Evolutionary conservation across 2,888 invertebrate genomes (phyloP).

Genomic region (Drosophila lutescens): DNA sequence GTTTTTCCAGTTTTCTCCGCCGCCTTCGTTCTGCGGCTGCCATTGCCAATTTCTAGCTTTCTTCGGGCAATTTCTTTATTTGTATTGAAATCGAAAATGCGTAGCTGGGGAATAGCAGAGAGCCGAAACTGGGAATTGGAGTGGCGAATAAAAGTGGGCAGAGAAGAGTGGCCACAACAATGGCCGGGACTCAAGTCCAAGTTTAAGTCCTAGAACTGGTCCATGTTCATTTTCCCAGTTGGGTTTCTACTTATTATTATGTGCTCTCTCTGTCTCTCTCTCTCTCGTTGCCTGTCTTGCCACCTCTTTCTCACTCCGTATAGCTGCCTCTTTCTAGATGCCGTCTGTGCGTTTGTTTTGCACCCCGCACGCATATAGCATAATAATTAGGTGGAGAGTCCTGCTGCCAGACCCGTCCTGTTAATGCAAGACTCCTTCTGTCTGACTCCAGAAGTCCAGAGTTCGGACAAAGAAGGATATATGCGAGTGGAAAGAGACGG

Average conservation of each 20-base stretch:
- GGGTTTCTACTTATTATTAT: conserved; percentile 57
- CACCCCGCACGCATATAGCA: conserved; percentile 75
- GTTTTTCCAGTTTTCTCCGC: conserved; percentile 47
- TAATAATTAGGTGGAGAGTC: conserved; percentile 76
- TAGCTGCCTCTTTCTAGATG: conserved; percentile 33
- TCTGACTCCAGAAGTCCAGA: conserved; percentile 14
- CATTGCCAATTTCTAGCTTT: conserved; percentile 73
- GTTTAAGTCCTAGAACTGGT: conserved; percentile 31
- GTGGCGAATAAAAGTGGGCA: background rate
- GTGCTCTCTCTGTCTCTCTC: conserved; percentile 21
- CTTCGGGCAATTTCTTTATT: conserved; percentile 51
- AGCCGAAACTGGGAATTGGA: conserved; percentile 5
- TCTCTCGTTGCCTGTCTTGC: conserved; percentile 1
- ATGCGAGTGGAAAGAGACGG: background rate
- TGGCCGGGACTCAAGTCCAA: conserved; percentile 29
- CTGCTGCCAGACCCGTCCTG: conserved; percentile 62
- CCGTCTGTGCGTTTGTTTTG: conserved; percentile 67
- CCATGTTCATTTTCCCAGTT: conserved; percentile 45
- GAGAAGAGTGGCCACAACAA: conserved; percentile 26
- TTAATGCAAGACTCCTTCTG: conserved; percentile 60
- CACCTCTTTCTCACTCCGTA: conserved; percentile 6
- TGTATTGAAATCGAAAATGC: conserved; percentile 78
- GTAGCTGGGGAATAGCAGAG: conserved; percentile 61
- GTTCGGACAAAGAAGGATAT: conserved; percentile 13
- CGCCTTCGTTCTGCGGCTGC: conserved; percentile 52